Conservation (phyloP, 2,113 vertebrate species). For the Laticauda laticaudata region DNA sequence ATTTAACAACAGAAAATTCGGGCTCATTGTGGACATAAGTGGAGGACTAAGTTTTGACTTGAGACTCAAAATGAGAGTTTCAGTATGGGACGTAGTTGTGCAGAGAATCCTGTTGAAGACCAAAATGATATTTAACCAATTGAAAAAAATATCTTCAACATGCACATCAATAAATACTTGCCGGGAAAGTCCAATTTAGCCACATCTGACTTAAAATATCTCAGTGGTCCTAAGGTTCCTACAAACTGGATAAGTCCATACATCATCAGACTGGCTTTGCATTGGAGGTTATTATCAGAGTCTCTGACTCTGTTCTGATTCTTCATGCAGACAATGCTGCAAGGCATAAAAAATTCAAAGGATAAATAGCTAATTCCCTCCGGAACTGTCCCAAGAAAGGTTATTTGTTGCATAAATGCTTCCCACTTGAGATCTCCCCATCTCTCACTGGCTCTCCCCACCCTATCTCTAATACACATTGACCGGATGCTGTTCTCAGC, state of each 20-base stretch:
- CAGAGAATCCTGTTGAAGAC: not conserved
- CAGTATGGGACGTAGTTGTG: not conserved
- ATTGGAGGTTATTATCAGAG: not conserved
- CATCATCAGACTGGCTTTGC: not conserved
- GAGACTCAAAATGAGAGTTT: not conserved
- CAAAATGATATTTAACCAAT: not conserved
- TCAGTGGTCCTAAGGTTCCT: not conserved
- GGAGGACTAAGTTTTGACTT: not conserved
- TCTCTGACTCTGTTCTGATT: not conserved
- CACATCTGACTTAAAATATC: not conserved
- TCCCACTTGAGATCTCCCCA: not conserved
- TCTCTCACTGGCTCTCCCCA: not conserved
- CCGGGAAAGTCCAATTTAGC: not conserved
- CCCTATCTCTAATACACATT: not conserved
- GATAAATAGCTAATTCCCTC: slow-evolving; percentile 29
- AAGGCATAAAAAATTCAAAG: slow-evolving; percentile 30
- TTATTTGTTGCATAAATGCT: slow-evolving; percentile 18
- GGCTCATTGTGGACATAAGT: too few species aligned
- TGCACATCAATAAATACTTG: not conserved
- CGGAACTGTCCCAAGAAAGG: slow-evolving; percentile 21
- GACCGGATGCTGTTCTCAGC: slow-evolving; percentile 1
- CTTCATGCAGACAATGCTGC: not conserved
- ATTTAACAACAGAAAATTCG: too few species aligned
- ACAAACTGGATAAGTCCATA: not conserved
- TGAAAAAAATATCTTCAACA: not conserved